These are phyloP conservation scores for Saturnia pavonia DNA, from an alignment of 2,888 invertebrate genomes.

Conservation along the genomic window DNA sequence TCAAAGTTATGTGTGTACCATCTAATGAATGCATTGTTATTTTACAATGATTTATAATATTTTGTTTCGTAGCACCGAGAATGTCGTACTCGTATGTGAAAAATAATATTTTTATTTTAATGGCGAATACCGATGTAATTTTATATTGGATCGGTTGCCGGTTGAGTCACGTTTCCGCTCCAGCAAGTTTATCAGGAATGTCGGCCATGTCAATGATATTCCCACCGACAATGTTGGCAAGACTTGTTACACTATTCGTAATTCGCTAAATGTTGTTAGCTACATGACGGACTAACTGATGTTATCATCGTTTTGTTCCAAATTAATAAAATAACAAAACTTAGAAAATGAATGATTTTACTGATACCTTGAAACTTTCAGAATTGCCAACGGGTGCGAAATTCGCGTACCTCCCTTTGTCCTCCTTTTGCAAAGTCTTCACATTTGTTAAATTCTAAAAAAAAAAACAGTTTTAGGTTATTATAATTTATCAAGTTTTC, in stretches of 20 bases:
- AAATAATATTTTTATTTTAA: conserved; percentile 22
- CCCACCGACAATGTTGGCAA: conserved; percentile 48
- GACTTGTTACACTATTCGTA: conserved; percentile 35
- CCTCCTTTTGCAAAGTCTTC: conserved; percentile 63
- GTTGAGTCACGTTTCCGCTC: conserved; percentile 71
- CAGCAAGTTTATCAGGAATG: conserved; percentile 71
- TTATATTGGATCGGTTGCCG: conserved; percentile 49
- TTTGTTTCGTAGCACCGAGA: not conserved
- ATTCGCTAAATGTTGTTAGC: conserved; percentile 36
- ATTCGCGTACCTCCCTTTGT: conserved; percentile 48
- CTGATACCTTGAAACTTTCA: conserved; percentile 56
- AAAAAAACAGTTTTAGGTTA: not conserved
- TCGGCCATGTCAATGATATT: conserved; percentile 62
- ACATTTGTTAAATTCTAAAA: conserved; percentile 62
- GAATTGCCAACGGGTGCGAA: conserved; percentile 49
- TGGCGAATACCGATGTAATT: conserved; percentile 38
- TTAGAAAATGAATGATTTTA: conserved; percentile 8
- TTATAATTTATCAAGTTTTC: not conserved
- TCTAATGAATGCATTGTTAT: conserved; percentile 10
- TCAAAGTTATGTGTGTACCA: conserved; percentile 53
- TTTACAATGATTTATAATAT: not conserved
- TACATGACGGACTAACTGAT: conserved; percentile 25
- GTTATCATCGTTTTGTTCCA: not conserved
- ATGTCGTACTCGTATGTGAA: not conserved
- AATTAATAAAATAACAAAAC: not conserved